Evolutionary conservation across 2,797 vertebrate genomes (phyloP), one percentile per base, ranked within the genome.

Genomic region (Agapornis canus): DNA sequence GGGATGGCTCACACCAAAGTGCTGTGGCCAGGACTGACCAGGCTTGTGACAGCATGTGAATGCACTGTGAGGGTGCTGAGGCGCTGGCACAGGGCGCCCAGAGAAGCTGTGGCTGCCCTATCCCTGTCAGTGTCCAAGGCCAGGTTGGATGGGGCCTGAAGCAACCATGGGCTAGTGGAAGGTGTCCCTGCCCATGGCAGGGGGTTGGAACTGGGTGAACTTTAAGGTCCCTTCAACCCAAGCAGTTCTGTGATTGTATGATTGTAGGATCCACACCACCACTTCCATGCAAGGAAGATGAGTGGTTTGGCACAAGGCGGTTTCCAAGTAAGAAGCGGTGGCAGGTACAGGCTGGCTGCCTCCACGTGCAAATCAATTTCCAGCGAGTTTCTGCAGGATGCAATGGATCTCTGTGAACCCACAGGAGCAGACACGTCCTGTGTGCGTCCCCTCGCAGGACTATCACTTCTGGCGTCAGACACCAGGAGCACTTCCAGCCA

Each of bases 231-330:
- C 26, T 49, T 49, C 26, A 49, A 49, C 29, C n/a, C n/a, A 57
- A 57, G 35, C 54, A 32, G 13, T 9, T 48, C 47, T 48, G 47
- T 15, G 25, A 35, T 35, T 16, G n/a, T 16, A 23, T 56, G n/a
- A 15, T 10, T 15, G 9, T 7, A 54, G 54, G 54, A 7, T 5
- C 15, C 60, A 49, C 59, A 32, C 16, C 37, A 31, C 7, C 2
- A 12, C 21, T 39, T 63, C 2, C 3, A 10, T 0, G 3, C 2
- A 5, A 59, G 76, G 37, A 88, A 37, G 22, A 48, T 0, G 4
- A 35, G 17, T 2, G 57, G 15, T 47, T 40, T 43, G 39, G 63
- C 13, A 40, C 12, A 8, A 37, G 0, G 1, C 23, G 20, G 1
- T 21, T 76, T 73, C 37, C 6, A 9, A 60, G 17, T 10, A 63